Evolutionary conservation across 2,113 vertebrate genomes (phyloP).

Genomic region (Cichladusa arquata): DNA sequence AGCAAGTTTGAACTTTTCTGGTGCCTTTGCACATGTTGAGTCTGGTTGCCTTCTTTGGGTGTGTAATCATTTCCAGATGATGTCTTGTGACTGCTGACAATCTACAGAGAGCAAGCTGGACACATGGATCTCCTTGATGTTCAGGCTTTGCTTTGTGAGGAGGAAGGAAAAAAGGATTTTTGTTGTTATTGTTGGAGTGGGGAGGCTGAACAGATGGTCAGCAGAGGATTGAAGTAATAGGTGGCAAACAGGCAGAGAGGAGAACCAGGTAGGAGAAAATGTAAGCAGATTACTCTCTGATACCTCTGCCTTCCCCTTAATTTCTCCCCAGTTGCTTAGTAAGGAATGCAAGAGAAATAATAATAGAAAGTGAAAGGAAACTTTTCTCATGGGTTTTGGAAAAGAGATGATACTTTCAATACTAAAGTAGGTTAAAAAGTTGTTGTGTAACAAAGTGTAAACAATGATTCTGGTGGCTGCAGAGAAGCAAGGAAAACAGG

Average conservation of each 20-base stretch:
- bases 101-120: conserved; percentile 14
- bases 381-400: not conserved
- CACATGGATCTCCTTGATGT: conserved; percentile 12
- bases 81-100: conserved; percentile 9
- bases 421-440: not conserved
- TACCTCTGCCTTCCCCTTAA: not conserved
- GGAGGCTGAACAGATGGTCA: not conserved
- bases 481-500: not conserved
- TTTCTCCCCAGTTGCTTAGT: not conserved
- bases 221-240: not conserved
- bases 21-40: not conserved
- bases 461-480: not conserved
- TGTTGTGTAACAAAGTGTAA: not conserved
- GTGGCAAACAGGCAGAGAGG: not conserved
- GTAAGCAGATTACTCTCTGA: not conserved
- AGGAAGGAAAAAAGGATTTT: not conserved
- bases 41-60: not conserved
- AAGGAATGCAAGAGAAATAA: not conserved
- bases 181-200: rapidly evolving
- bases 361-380: not conserved
- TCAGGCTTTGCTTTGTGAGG: not conserved
- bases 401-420: not conserved
- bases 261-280: not conserved
- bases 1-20: conserved; percentile 10
- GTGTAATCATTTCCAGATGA: conserved; percentile 45